Conservation (phyloP, 2,888 invertebrate species). For the Apamea epomidion region DNA sequence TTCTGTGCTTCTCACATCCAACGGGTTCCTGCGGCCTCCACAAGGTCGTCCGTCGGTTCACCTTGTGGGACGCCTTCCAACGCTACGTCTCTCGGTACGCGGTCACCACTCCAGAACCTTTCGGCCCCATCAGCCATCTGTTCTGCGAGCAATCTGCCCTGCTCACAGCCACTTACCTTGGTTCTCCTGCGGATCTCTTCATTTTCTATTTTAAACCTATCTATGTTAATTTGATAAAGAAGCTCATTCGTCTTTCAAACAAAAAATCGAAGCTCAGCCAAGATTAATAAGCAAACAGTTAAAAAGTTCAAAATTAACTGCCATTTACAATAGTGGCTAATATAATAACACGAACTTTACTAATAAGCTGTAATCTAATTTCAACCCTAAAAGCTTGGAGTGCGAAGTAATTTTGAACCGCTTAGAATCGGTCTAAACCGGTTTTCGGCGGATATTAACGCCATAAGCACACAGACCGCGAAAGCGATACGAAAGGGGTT, state of each 20-base stretch:
- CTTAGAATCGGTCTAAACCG: conserved; percentile 30
- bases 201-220: neutral
- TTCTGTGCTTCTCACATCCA: too few species aligned
- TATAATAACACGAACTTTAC: conserved; percentile 46
- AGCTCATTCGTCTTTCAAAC: neutral
- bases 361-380: conserved; percentile 54
- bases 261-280: neutral
- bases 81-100: too few species aligned
- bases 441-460: conserved; percentile 31
- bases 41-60: too few species aligned
- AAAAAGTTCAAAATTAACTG: conserved; percentile 35
- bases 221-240: neutral
- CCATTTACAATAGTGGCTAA: conserved; percentile 42
- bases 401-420: conserved; percentile 35
- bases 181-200: too few species aligned
- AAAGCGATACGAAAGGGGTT: neutral
- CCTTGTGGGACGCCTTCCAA: too few species aligned
- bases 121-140: too few species aligned
- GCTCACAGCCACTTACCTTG: too few species aligned
- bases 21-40: too few species aligned
- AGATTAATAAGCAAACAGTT: conserved; percentile 18
- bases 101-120: too few species aligned
- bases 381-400: conserved; percentile 42
- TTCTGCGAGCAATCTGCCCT: too few species aligned
- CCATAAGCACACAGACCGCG: neutral